Evolutionary conservation across 2,888 invertebrate genomes (phyloP).

Genomic region (Sinodicranocentrus sp.): DNA sequence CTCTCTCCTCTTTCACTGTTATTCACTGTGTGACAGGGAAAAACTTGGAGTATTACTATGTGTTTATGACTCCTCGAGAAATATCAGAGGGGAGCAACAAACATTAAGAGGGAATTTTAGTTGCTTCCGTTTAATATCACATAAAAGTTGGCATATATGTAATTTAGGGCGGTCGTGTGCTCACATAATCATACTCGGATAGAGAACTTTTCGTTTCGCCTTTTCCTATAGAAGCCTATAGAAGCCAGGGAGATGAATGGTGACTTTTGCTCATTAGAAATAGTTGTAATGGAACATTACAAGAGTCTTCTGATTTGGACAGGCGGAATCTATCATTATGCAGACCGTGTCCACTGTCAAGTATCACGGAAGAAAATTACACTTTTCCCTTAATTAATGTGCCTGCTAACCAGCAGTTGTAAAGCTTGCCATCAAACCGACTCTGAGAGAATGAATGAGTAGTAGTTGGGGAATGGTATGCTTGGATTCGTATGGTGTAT

Average conservation of each 20-base stretch:
- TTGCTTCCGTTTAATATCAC: constrained; percentile 56
- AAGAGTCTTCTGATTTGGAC: constrained; percentile 60
- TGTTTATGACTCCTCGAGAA: constrained; percentile 12
- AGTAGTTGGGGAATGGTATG: constrained; percentile 1
- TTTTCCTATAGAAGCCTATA: not conserved
- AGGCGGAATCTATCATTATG: constrained; percentile 68
- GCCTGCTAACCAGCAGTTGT: constrained; percentile 56
- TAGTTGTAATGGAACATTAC: constrained; percentile 29
- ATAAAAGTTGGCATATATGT: constrained; percentile 53
- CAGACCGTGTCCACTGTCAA: constrained; percentile 67
- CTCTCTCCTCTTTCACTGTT: not conserved
- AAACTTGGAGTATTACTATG: not conserved
- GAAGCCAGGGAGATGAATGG: constrained; percentile 37
- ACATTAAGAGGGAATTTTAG: constrained; percentile 48
- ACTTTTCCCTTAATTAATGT: constrained; percentile 69
- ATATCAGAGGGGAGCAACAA: constrained; percentile 32
- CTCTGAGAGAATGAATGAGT: not conserved
- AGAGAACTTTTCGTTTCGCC: not conserved
- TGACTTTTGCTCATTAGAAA: constrained; percentile 59
- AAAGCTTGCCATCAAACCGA: not conserved
- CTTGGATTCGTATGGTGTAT: not conserved
- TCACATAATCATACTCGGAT: constrained; percentile 8
- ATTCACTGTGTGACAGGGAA: not conserved
- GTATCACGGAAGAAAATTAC: constrained; percentile 68
- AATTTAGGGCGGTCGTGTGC: constrained; percentile 43